phyloP scores from a whole-genome alignment of 2,888 invertebrate species.

The Drosophila seclusa region DNA sequence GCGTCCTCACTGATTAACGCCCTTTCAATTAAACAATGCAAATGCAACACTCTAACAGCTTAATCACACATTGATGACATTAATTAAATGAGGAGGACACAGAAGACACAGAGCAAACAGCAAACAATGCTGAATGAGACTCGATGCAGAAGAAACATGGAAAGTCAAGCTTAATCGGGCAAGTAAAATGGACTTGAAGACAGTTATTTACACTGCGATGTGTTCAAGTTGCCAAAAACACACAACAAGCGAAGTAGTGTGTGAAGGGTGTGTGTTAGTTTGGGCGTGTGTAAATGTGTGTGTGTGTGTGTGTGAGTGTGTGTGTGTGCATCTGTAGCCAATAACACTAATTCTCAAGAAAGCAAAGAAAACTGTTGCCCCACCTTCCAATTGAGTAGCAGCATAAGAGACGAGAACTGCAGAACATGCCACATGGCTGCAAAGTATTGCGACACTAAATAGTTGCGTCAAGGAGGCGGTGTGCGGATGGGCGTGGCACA shows the following conservation, averaged over 20 bases:
- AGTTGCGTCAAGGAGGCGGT: slow-evolving; percentile 2
- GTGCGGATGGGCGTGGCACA: slow-evolving; percentile 44
- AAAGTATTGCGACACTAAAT: slow-evolving; percentile 55
- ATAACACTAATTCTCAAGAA: slow-evolving; percentile 60
- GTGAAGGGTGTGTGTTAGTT: background rate
- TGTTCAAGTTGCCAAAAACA: slow-evolving; percentile 37
- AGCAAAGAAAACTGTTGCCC: slow-evolving; percentile 23
- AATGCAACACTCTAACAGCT: slow-evolving; percentile 2
- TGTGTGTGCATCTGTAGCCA: slow-evolving; percentile 44
- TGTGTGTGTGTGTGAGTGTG: slow-evolving; percentile 4
- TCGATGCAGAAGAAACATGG: background rate
- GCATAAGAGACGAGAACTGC: slow-evolving; percentile 25
- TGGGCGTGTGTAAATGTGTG: slow-evolving; percentile 10
- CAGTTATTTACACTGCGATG: slow-evolving; percentile 48
- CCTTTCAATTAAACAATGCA: background rate
- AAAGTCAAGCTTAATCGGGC: slow-evolving; percentile 11
- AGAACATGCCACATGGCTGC: slow-evolving; percentile 63
- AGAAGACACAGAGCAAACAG: background rate
- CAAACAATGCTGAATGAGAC: slow-evolving; percentile 8
- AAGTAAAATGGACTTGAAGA: slow-evolving; percentile 35
- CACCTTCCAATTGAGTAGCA: slow-evolving; percentile 13
- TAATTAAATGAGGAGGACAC: slow-evolving; percentile 44
- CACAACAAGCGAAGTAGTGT: slow-evolving; percentile 21
- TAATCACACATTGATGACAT: slow-evolving; percentile 36
- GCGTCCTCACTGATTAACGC: background rate